Conservation (phyloP, 1,140 invertebrate species). For the Sitophilus oryzae region DNA sequence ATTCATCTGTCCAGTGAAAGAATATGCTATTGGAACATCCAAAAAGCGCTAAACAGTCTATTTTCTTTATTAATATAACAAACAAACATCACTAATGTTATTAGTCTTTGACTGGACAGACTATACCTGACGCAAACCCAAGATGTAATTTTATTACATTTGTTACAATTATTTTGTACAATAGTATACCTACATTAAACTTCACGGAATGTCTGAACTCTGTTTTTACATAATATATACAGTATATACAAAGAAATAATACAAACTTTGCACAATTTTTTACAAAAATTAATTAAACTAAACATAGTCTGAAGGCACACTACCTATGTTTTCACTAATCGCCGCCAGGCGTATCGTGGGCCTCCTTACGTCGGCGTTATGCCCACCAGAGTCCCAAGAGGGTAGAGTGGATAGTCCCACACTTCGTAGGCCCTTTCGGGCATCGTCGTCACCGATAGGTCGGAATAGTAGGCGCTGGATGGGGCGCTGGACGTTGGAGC, state of each 20-base stretch:
- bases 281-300: constrained; percentile 27
- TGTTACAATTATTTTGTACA: too few relatives aligned
- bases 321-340: constrained; percentile 55
- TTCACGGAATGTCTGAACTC: not conserved
- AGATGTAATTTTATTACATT: too few relatives aligned
- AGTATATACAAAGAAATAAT: too few relatives aligned
- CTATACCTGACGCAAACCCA: too few relatives aligned
- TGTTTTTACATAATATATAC: not conserved
- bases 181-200: too few relatives aligned
- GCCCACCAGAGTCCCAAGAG: constrained; percentile 35
- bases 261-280: not conserved
- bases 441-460: constrained; percentile 51
- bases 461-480: constrained; percentile 65
- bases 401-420: constrained; percentile 48
- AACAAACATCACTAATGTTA: too few relatives aligned
- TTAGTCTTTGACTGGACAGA: too few relatives aligned
- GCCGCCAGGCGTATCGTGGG: constrained; percentile 51
- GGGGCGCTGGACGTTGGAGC: constrained; percentile 58
- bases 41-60: too few relatives aligned
- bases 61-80: too few relatives aligned
- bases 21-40: too few relatives aligned
- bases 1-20: too few relatives aligned
- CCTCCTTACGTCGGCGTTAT: constrained; percentile 37
- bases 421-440: constrained; percentile 53
- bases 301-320: constrained; percentile 58